Evolutionary conservation across 2,888 invertebrate species (phyloP).

Genomic region (Homarus gammarus): DNA sequence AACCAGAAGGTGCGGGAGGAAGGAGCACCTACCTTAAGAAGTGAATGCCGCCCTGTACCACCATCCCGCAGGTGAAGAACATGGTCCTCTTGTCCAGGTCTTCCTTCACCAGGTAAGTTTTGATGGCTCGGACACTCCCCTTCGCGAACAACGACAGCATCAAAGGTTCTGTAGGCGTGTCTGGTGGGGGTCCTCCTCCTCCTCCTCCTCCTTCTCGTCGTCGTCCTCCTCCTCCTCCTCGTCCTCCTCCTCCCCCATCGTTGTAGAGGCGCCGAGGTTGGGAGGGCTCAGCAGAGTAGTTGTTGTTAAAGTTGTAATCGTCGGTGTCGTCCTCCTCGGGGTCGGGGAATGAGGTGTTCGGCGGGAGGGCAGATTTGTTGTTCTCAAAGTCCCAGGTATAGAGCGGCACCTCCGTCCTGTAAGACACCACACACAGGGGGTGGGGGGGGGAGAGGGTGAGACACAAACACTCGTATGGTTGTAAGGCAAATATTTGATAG

Average conservation of each 20-base stretch:
- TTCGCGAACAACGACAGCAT: constrained; percentile 17
- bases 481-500: too few relatives aligned
- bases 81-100: neutral
- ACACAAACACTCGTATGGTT: too few relatives aligned
- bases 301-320: too few relatives aligned
- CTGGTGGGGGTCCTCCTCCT: neutral
- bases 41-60: constrained; percentile 22
- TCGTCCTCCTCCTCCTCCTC: too few relatives aligned
- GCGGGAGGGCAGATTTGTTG: neutral
- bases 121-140: constrained; percentile 1
- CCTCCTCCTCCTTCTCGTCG: neutral
- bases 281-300: too few relatives aligned
- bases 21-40: constrained; percentile 3
- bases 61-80: constrained; percentile 5
- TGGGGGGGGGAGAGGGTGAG: neutral
- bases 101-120: constrained; percentile 5
- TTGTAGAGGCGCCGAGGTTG: too few relatives aligned
- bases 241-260: too few relatives aligned
- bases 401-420: neutral
- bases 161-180: neutral
- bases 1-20: too few relatives aligned
- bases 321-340: neutral
- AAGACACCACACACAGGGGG: neutral
- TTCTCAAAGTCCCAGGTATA: constrained; percentile 23
- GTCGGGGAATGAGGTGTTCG: neutral